These are phyloP conservation scores for Drosophila insularis DNA, from an alignment of 1,140 invertebrate genomes.

Conservation along the genomic window DNA sequence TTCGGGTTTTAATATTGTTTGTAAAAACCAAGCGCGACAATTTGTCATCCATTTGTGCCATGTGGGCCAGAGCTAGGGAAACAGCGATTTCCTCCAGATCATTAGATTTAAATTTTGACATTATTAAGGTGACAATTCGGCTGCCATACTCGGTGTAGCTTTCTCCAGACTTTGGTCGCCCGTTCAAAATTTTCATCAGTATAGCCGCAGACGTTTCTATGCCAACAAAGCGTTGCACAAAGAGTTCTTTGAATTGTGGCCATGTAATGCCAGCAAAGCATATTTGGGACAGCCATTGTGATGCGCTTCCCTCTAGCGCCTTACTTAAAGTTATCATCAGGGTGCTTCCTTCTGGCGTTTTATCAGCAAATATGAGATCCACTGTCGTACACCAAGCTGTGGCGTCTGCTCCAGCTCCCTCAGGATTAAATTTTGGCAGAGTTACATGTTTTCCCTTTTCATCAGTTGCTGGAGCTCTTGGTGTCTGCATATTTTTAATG, in stretches of 20 bases:
- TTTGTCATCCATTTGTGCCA: background rate
- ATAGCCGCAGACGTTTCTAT: constrained; percentile 29
- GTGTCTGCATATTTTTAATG: background rate
- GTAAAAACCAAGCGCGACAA: background rate
- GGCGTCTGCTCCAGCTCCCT: background rate
- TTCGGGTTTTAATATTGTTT: no score
- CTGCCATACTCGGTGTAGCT: no score
- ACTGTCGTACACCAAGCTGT: background rate
- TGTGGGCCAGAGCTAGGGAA: background rate
- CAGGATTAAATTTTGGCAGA: background rate
- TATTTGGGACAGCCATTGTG: no score
- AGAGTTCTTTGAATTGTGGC: no score
- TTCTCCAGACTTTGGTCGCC: constrained; percentile 24
- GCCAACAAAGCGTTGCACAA: constrained; percentile 31
- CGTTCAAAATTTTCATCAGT: constrained; percentile 31
- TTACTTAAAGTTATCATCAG: no score
- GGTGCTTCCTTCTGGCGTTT: background rate
- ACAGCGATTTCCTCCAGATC: background rate
- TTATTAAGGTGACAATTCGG: background rate
- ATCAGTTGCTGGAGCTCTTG: no score
- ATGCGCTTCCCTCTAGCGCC: no score
- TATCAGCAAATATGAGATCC: background rate
- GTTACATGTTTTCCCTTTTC: background rate
- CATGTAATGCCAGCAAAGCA: no score
- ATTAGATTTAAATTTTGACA: no score